Evolutionary conservation across 2,113 vertebrate genomes (phyloP).

Genomic region (Kryptolebias marmoratus): DNA sequence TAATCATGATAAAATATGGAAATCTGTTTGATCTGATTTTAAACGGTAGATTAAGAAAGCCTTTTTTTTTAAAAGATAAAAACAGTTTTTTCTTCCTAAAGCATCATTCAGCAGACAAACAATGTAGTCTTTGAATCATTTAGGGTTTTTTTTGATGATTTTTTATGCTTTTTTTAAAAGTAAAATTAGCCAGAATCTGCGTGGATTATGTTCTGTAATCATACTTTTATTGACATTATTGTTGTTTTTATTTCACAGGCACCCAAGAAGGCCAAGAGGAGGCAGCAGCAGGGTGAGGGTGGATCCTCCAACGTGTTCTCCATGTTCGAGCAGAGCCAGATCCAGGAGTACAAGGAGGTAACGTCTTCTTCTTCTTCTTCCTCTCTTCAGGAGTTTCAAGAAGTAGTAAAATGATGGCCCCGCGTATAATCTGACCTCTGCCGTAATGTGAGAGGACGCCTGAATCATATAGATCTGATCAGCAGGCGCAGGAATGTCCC

Average conservation of each 20-base stretch:
- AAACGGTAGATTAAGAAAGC: no score
- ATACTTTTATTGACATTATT: background rate
- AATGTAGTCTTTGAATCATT: background rate
- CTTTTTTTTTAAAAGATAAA: background rate
- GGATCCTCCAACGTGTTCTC: slow-evolving; percentile 94
- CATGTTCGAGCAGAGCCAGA: slow-evolving; percentile 97
- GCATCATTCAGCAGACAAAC: background rate
- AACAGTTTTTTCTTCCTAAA: background rate
- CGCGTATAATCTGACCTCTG: slow-evolving; percentile 31
- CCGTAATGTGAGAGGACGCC: background rate
- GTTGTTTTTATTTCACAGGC: slow-evolving; percentile 74
- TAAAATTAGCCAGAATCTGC: background rate
- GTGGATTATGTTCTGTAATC: slow-evolving; percentile 11
- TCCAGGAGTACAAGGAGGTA: slow-evolving; percentile 97
- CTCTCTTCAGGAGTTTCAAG: background rate
- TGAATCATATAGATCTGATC: slow-evolving; percentile 3
- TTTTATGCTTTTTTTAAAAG: background rate
- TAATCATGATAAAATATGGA: slow-evolving; percentile 2
- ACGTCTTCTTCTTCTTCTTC: slow-evolving; percentile 35
- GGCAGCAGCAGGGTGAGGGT: slow-evolving; percentile 83
- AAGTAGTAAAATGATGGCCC: background rate
- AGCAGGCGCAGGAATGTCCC: slow-evolving; percentile 23
- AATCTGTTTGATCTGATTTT: background rate
- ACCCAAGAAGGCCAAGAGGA: slow-evolving; percentile 95
- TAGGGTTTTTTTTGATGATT: no score